phyloP scores from a whole-genome alignment of 1,140 invertebrate species.

The Drosophila nigrodunni region DNA sequence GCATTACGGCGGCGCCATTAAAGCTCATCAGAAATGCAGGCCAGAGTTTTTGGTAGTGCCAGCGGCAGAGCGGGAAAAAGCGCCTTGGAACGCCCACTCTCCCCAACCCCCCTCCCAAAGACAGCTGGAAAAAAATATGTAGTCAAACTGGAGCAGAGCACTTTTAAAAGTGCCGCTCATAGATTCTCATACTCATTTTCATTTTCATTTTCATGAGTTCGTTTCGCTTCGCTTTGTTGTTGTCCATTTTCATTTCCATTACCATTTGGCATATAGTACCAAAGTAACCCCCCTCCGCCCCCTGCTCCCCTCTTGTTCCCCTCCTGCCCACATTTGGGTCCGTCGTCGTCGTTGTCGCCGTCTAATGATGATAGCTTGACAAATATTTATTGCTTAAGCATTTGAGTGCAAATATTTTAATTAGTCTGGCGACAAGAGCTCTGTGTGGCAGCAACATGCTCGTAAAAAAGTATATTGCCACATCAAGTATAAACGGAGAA shows the following conservation, averaged over 20 bases:
- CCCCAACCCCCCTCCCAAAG: too few relatives aligned
- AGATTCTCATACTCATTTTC: slow-evolving; percentile 64
- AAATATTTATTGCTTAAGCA: slow-evolving; percentile 82
- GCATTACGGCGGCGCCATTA: slow-evolving; percentile 80
- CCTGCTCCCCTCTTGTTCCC: slow-evolving; percentile 10
- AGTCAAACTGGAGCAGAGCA: slow-evolving; percentile 13
- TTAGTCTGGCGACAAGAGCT: slow-evolving; percentile 74
- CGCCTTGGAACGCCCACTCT: slow-evolving; percentile 5
- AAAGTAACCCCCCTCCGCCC: neutral
- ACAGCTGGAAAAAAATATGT: too few relatives aligned
- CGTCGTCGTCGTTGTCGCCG: slow-evolving; percentile 12
- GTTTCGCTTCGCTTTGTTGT: slow-evolving; percentile 5
- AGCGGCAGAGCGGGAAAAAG: neutral
- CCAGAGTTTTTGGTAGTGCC: slow-evolving; percentile 32
- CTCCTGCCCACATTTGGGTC: slow-evolving; percentile 49
- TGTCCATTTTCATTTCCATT: slow-evolving; percentile 32
- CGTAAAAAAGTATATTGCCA: slow-evolving; percentile 40
- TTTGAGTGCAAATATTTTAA: slow-evolving; percentile 83
- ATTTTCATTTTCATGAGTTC: slow-evolving; percentile 42
- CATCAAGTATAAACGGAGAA: neutral
- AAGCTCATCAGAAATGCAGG: slow-evolving; percentile 80
- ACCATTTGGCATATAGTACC: neutral
- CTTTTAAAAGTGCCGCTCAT: slow-evolving; percentile 70
- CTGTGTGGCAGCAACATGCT: slow-evolving; percentile 13
- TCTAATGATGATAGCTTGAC: slow-evolving; percentile 80